Evolutionary conservation across 2,797 vertebrate species (phyloP).

Genomic region (Dryobates pubescens): DNA sequence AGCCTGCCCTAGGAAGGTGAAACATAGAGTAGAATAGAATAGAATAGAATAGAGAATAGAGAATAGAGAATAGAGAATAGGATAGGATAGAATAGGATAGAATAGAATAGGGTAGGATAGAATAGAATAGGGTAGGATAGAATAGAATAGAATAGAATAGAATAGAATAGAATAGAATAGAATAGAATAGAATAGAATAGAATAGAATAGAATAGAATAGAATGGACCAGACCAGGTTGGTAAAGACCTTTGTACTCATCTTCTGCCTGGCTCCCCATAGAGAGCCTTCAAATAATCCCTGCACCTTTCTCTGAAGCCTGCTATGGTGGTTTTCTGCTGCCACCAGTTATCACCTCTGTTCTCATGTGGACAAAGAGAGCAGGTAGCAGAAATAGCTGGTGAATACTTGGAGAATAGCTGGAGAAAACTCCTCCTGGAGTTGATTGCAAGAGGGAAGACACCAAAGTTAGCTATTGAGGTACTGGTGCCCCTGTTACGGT

Average conservation of each 20-base stretch:
- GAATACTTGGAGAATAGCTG: no score
- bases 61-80: no score
- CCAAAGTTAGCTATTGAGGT: neutral
- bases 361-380: neutral
- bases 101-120: no score
- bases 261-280: neutral
- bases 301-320: neutral
- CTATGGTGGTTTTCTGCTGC: neutral
- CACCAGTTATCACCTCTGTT: neutral
- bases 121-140: no score
- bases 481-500: neutral
- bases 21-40: neutral
- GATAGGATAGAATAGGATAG: no score
- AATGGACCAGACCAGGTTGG: no score
- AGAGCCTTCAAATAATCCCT: neutral
- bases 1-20: neutral
- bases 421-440: neutral
- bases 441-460: neutral
- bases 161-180: no score
- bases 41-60: no score
- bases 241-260: neutral
- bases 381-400: neutral
- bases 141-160: no score
- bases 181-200: no score
- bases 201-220: no score